Percentiles rank a stretch among this genome's conserved stretches.
These are phyloP conservation scores for Acleris emargana DNA, from an alignment of 2,888 invertebrate species.

Conservation along the genomic window DNA sequence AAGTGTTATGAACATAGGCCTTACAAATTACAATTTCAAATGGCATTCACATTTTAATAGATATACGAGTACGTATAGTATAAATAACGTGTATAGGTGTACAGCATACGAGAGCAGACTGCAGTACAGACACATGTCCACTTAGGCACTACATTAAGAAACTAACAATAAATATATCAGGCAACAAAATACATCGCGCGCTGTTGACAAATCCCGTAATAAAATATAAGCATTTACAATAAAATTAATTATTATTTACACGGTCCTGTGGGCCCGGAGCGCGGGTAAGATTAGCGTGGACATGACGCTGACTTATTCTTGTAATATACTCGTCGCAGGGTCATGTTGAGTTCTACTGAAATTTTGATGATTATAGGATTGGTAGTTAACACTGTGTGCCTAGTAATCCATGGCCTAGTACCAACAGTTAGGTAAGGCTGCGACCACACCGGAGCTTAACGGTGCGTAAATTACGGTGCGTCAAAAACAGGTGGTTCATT, in stretches of 20 bases:
- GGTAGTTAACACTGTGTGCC: too few relatives aligned
- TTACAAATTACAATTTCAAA: slow-evolving; percentile 57
- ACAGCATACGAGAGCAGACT: slow-evolving; percentile 45
- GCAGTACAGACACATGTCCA: slow-evolving; percentile 57
- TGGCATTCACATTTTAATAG: slow-evolving; percentile 42
- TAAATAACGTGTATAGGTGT: slow-evolving; percentile 28
- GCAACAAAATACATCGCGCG: slow-evolving; percentile 80
- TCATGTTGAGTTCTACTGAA: too few relatives aligned
- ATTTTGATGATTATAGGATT: too few relatives aligned
- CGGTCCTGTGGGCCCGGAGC: slow-evolving; percentile 73
- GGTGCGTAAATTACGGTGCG: too few relatives aligned
- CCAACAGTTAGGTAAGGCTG: too few relatives aligned
- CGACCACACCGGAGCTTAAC: too few relatives aligned
- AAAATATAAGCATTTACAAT: slow-evolving; percentile 85
- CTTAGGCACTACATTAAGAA: slow-evolving; percentile 74
- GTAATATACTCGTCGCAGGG: too few relatives aligned
- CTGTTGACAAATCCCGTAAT: slow-evolving; percentile 84
- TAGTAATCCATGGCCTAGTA: too few relatives aligned
- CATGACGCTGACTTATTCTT: slow-evolving; percentile 37
- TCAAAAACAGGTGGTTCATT: too few relatives aligned
- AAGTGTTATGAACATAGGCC: slow-evolving; percentile 41
- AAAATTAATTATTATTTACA: slow-evolving; percentile 85
- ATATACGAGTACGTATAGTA: slow-evolving; percentile 11
- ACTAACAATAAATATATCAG: slow-evolving; percentile 79
- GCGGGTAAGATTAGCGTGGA: slow-evolving; percentile 54